Evolutionary conservation across 2,113 vertebrate species (phyloP).

Genomic region (Melanerpes formicivorus): DNA sequence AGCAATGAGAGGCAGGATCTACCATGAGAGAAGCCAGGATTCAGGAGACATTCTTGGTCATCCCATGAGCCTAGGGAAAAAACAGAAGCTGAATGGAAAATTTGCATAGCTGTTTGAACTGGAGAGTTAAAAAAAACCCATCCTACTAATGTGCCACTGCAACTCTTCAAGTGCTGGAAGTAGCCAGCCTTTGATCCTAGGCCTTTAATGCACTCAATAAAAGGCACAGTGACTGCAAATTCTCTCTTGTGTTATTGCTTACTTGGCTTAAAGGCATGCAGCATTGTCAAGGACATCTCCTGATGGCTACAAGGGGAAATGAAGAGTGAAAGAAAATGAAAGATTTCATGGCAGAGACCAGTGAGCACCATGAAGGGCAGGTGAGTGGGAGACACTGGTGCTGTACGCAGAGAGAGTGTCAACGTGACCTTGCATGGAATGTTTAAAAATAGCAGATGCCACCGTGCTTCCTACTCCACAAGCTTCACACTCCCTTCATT

Average conservation of each 20-base stretch:
- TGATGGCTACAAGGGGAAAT: background rate
- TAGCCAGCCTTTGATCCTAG: conserved; percentile 38
- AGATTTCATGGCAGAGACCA: conserved; percentile 5
- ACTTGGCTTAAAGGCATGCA: background rate
- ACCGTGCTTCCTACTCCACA: accelerated
- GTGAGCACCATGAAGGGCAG: background rate
- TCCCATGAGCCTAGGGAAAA: background rate
- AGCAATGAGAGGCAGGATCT: background rate
- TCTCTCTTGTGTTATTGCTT: conserved; percentile 10
- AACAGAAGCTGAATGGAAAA: conserved; percentile 46
- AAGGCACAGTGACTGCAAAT: conserved; percentile 6
- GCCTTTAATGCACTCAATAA: conserved; percentile 13
- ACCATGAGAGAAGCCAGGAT: background rate
- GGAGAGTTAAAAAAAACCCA: background rate
- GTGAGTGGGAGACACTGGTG: accelerated
- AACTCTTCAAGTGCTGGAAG: background rate
- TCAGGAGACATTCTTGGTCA: background rate
- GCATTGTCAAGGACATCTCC: background rate
- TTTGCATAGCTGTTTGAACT: background rate
- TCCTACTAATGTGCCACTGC: background rate
- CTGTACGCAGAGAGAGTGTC: accelerated
- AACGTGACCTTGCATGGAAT: background rate
- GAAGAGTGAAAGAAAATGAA: conserved; percentile 11
- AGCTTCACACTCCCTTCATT: background rate
- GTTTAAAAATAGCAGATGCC: conserved; percentile 34